These are phyloP conservation scores for Triplophysa yarkandensis DNA, from an alignment of 2,797 vertebrate species.

Conservation along the genomic window DNA sequence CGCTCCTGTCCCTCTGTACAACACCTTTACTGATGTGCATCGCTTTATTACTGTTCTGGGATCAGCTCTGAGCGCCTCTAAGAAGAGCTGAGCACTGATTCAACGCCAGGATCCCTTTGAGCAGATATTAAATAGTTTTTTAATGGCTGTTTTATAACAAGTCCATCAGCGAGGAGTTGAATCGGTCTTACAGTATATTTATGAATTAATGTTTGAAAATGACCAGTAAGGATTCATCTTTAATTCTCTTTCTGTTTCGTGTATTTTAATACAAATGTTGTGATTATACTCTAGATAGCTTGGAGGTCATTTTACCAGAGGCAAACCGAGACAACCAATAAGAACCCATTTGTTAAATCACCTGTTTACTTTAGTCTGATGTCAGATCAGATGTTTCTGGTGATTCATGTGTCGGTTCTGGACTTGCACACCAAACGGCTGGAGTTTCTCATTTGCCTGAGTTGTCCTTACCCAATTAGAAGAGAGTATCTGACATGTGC, in stretches of 20 bases:
- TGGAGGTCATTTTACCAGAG: too few relatives aligned
- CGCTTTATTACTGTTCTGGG: slow-evolving; percentile 79
- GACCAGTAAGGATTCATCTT: not conserved
- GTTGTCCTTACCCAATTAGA: slow-evolving; percentile 93
- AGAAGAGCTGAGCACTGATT: not conserved
- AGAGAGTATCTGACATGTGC: slow-evolving; percentile 91
- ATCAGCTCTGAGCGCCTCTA: slow-evolving; percentile 70
- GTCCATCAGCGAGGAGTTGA: not conserved
- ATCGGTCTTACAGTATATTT: not conserved
- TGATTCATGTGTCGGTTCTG: slow-evolving; percentile 81
- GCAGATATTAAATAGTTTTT: not conserved
- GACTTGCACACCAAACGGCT: slow-evolving; percentile 92
- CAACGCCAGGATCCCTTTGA: too few relatives aligned
- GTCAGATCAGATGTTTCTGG: not conserved
- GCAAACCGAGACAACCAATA: too few relatives aligned
- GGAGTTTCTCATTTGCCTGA: slow-evolving; percentile 62
- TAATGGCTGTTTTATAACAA: not conserved
- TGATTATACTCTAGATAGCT: not conserved
- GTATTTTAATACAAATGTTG: not conserved
- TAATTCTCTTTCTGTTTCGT: not conserved
- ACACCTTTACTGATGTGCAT: slow-evolving; percentile 90
- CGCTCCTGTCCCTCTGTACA: slow-evolving; percentile 91
- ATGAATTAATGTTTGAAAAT: not conserved
- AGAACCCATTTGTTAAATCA: too few relatives aligned
- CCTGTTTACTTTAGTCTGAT: too few relatives aligned